Evolutionary conservation across 2,113 vertebrate species (phyloP), one percentile per base, ranked within the genome.

Genomic region (Takifugu bimaculatus): DNA sequence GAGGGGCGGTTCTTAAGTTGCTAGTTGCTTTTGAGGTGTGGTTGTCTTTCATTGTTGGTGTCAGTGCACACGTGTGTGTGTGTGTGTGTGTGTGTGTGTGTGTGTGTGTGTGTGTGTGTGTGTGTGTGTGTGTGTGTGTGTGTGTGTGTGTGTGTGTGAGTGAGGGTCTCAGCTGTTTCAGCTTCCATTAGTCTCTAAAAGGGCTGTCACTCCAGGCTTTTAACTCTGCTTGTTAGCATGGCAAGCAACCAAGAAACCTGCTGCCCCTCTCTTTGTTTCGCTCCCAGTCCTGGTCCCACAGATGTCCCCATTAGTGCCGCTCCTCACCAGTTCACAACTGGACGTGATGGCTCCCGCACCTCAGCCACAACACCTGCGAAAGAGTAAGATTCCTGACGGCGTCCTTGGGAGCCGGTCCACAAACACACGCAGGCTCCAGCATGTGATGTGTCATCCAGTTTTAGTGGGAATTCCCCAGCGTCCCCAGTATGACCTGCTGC

Each of bases 151-250:
- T 57, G 63, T 64, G 52, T 57, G 74, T 61, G 55, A 65, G 54
- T 52, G 26, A 43, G 70, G 79, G 82, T 73, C 83, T 78, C 88
- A 89, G 87, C 86, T 90, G 88, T 86, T 82, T 84, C 65, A 69
- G 72, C 58, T 68, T 87, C 87, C 88, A 89, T 91, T 90, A 91
- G 85, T 35, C 65, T 74, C 79, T 90, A 87, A 90, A 84, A 86
- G 83, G 80, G 70, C 81, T 80, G 79, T 88, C 78, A 87, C 74
- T 81, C 77, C 58, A 60, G 67, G 89, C 89, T 90, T 90, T 91
- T 87, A 89, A 78, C 75, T 69, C 60, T 70, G 72, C 85, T 83
- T 85, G 81, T 80, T 84, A 84, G 81, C 68, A 60, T 63, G 66
- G 82, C 81, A 77, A 74, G 77, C 76, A 57, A 64, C 60, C 79